These are phyloP conservation scores for Heliconius hewitsoni DNA, from an alignment of 1,140 invertebrate species.

Conservation along the genomic window DNA sequence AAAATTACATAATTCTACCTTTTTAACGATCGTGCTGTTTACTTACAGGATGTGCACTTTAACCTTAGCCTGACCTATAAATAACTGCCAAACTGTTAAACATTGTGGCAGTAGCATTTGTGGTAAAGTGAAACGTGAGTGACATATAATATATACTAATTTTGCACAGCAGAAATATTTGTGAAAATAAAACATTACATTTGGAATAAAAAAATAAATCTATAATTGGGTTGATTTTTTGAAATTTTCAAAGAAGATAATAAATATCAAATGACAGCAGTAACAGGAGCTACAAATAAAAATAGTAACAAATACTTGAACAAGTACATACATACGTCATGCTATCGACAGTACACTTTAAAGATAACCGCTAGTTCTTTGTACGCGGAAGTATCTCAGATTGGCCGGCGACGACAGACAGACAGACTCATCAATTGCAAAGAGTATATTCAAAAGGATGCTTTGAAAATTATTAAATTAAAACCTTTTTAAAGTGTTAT, in stretches of 20 bases:
- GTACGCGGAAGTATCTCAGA: constrained; percentile 9
- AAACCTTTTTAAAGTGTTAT: background rate
- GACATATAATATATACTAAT: background rate
- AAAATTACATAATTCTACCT: background rate
- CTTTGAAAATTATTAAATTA: background rate
- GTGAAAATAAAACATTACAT: background rate
- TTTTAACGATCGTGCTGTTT: background rate
- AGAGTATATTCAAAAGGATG: background rate
- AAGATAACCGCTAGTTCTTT: constrained; percentile 6
- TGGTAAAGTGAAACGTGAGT: background rate
- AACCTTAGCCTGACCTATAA: background rate
- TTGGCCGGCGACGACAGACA: background rate
- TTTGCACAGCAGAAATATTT: background rate
- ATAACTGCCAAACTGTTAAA: background rate
- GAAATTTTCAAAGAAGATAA: background rate
- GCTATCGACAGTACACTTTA: background rate
- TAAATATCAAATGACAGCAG: background rate
- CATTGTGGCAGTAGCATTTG: background rate
- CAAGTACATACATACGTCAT: background rate
- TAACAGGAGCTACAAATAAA: background rate
- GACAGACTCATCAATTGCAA: background rate
- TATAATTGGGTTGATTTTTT: background rate
- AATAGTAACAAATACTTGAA: background rate
- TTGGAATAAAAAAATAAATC: background rate
- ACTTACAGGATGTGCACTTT: background rate